phyloP scores from a whole-genome alignment of 2,888 invertebrate species.

The Disparrhopalites patrizii region DNA sequence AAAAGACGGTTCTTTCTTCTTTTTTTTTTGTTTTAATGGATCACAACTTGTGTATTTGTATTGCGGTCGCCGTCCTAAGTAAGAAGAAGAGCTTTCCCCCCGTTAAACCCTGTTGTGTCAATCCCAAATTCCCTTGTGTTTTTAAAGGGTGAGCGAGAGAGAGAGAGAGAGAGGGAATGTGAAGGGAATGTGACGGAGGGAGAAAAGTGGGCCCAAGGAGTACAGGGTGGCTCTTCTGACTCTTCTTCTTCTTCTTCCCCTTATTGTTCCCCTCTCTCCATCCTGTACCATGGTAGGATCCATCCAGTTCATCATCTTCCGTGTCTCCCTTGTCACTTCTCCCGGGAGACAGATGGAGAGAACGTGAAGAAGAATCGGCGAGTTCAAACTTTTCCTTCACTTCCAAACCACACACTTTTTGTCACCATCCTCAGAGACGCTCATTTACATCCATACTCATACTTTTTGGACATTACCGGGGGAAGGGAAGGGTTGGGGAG shows the following conservation, averaged over 20 bases:
- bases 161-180: no score
- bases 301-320: slow-evolving; percentile 17
- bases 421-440: background rate
- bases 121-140: no score
- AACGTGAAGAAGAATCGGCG: background rate
- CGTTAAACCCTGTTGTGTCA: no score
- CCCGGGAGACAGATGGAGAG: slow-evolving; percentile 14
- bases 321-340: slow-evolving; percentile 6
- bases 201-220: no score
- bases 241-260: background rate
- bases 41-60: no score
- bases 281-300: no score
- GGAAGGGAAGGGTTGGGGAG: background rate
- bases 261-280: background rate
- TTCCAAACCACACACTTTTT: background rate
- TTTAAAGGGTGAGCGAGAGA: no score
- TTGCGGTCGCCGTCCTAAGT: no score
- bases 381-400: background rate
- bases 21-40: no score
- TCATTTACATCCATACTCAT: slow-evolving; percentile 4
- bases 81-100: no score
- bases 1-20: no score
- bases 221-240: background rate
- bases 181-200: no score
- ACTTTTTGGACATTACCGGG: background rate